phyloP scores from a whole-genome alignment of 1,140 invertebrate species.

The Psix sp. region DNA sequence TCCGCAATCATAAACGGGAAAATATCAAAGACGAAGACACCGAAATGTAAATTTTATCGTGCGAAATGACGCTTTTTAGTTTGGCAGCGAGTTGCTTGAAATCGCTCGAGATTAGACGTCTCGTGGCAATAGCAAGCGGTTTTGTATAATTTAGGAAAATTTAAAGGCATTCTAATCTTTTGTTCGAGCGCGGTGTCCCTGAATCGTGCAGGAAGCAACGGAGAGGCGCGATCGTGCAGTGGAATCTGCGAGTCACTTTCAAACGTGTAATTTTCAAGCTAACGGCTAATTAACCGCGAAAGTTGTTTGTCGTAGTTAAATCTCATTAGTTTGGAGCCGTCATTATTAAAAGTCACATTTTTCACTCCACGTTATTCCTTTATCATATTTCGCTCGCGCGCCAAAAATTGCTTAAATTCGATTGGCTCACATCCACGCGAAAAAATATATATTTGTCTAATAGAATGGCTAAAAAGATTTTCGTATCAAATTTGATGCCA shows the following conservation, averaged over 20 bases:
- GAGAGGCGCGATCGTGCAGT: slow-evolving; percentile 32
- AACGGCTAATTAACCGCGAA: slow-evolving; percentile 44
- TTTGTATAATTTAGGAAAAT: slow-evolving; percentile 30
- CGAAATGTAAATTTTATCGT: not conserved
- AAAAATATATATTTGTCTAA: no score
- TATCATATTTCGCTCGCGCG: not conserved
- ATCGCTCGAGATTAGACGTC: not conserved
- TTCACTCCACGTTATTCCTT: slow-evolving; percentile 1
- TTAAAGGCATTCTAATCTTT: slow-evolving; percentile 26
- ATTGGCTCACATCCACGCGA: no score
- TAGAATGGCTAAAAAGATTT: no score
- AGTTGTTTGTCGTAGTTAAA: slow-evolving; percentile 51
- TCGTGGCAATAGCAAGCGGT: not conserved
- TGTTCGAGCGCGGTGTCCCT: slow-evolving; percentile 37
- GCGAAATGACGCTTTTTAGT: not conserved
- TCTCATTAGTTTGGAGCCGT: slow-evolving; percentile 42
- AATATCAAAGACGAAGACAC: no score
- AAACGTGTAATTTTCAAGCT: slow-evolving; percentile 47
- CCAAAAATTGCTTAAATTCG: no score
- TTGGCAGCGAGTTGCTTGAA: not conserved
- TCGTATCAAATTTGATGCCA: no score
- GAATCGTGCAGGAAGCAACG: slow-evolving; percentile 43
- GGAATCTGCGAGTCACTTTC: slow-evolving; percentile 53
- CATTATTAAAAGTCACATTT: slow-evolving; percentile 10
- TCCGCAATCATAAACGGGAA: no score